These are phyloP conservation scores for Corvus hawaiiensis DNA, from an alignment of 2,113 vertebrate species.

Conservation along the genomic window DNA sequence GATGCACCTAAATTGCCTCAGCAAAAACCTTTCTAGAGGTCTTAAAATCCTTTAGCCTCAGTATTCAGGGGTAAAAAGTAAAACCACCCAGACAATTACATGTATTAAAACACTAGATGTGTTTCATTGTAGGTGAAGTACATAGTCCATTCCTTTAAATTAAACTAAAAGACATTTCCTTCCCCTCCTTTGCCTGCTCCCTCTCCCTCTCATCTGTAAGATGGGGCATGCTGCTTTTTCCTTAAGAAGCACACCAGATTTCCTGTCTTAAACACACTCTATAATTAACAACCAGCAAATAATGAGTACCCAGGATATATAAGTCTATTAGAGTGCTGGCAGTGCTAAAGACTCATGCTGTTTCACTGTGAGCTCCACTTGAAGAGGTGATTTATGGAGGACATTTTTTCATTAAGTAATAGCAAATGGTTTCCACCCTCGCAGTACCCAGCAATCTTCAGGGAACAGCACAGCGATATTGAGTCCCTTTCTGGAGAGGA, in stretches of 20 bases:
- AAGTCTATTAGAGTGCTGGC: slow-evolving; percentile 67
- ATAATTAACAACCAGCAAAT: slow-evolving; percentile 65
- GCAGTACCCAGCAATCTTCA: slow-evolving; percentile 57
- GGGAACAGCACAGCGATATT: slow-evolving; percentile 38
- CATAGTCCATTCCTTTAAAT: background rate
- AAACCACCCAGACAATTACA: background rate
- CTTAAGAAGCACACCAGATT: slow-evolving; percentile 56
- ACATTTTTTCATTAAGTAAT: slow-evolving; percentile 70
- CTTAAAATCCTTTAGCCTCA: background rate
- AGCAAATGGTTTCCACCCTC: slow-evolving; percentile 63
- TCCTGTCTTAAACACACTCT: slow-evolving; percentile 59
- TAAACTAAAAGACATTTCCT: background rate
- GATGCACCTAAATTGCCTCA: background rate
- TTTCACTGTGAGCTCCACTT: slow-evolving; percentile 62
- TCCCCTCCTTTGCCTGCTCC: background rate
- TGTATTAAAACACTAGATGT: background rate
- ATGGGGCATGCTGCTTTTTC: slow-evolving; percentile 33
- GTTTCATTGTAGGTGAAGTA: background rate
- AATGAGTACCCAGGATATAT: slow-evolving; percentile 63
- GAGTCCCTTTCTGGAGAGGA: slow-evolving; percentile 47
- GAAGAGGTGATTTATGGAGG: slow-evolving; percentile 68
- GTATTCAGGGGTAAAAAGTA: background rate
- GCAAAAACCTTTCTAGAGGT: background rate
- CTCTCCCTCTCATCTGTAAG: background rate
- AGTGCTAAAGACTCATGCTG: slow-evolving; percentile 63